These are phyloP conservation scores for Campylomormyrus tamandua DNA, from an alignment of 2,113 vertebrate species.

Conservation along the genomic window DNA sequence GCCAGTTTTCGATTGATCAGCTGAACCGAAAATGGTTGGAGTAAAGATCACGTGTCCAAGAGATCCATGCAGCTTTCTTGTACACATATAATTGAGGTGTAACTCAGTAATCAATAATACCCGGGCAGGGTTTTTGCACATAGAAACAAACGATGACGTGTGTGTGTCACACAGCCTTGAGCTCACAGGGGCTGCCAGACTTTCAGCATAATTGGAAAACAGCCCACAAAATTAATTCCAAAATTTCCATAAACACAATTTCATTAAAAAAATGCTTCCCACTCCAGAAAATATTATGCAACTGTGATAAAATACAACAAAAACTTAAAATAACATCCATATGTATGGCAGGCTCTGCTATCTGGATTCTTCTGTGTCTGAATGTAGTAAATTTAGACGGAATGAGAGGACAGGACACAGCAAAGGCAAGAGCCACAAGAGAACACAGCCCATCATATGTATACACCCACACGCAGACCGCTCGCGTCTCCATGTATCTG, in stretches of 20 bases:
- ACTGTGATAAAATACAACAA: background rate
- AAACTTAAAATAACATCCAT: background rate
- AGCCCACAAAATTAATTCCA: background rate
- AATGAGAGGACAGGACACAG: background rate
- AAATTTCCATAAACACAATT: constrained; percentile 5
- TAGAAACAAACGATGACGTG: background rate
- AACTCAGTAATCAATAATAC: constrained; percentile 75
- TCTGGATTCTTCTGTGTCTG: background rate
- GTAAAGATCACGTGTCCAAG: background rate
- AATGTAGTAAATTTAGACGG: background rate
- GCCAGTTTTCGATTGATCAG: background rate
- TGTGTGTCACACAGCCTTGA: background rate
- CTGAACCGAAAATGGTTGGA: background rate
- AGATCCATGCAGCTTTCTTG: background rate
- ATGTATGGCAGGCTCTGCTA: background rate
- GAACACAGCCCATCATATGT: background rate
- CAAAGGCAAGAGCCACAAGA: background rate
- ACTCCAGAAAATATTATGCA: background rate
- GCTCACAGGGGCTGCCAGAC: background rate
- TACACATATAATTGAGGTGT: constrained; percentile 54
- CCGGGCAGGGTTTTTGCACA: constrained; percentile 64
- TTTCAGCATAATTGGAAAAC: background rate
- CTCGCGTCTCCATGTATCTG: background rate
- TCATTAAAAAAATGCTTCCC: background rate
- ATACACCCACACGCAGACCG: background rate